These are phyloP conservation scores for Centropyge bicolor DNA, from an alignment of 2,797 vertebrate genomes.

Conservation along the genomic window DNA sequence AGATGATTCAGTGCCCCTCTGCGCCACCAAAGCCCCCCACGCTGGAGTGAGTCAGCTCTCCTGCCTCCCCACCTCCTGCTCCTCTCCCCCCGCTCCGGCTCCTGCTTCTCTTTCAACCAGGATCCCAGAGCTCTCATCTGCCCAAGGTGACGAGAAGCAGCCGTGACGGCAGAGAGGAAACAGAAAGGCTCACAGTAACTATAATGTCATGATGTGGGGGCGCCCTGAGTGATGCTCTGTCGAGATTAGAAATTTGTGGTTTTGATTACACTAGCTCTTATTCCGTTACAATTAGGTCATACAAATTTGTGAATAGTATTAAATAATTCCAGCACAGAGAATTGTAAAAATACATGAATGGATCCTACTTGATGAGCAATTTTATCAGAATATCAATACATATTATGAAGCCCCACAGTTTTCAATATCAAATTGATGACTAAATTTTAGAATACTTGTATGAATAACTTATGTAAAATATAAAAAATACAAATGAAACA, in stretches of 20 bases:
- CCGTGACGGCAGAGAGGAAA: background rate
- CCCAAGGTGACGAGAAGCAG: constrained; percentile 35
- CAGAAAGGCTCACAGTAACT: background rate
- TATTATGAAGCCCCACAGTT: background rate
- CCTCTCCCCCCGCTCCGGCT: constrained; percentile 13
- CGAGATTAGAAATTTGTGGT: background rate
- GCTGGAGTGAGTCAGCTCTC: constrained; percentile 79
- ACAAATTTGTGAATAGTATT: background rate
- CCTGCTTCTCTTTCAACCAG: constrained; percentile 15
- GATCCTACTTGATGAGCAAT: background rate
- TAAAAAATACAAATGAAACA: background rate
- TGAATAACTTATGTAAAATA: background rate
- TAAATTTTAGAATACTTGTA: background rate
- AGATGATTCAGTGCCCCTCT: constrained; percentile 77
- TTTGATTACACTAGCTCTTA: background rate
- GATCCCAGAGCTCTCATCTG: constrained; percentile 29
- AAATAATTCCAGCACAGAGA: background rate
- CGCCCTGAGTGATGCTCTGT: background rate
- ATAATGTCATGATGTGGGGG: background rate
- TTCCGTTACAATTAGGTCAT: background rate
- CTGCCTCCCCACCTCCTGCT: constrained; percentile 29
- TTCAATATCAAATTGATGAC: background rate
- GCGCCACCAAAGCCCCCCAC: constrained; percentile 71
- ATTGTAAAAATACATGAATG: background rate
- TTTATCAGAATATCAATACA: background rate